phyloP scores from a whole-genome alignment of 2,113 vertebrate species.

The Daphoenositta chrysoptera region DNA sequence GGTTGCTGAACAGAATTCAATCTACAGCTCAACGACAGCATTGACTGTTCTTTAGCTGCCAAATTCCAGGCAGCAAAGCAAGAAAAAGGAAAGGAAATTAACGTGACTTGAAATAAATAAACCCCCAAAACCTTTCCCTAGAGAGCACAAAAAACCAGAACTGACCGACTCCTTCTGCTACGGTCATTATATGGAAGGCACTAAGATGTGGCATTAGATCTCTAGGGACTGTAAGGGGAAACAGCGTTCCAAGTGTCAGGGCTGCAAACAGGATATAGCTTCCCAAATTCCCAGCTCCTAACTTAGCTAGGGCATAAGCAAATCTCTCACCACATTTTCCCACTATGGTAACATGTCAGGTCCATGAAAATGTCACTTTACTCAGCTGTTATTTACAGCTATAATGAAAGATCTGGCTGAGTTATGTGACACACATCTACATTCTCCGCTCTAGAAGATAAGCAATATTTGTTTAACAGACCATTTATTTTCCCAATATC shows the following conservation, averaged over 20 bases:
- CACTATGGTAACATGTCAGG: conserved; percentile 19
- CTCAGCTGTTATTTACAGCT: conserved; percentile 59
- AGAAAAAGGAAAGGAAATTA: not conserved
- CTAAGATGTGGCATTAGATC: not conserved
- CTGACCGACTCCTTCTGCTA: not conserved
- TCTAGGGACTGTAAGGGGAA: not conserved
- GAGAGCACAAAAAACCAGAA: not conserved
- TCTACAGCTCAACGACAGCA: not conserved
- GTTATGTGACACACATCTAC: conserved; percentile 41
- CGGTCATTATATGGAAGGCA: not conserved
- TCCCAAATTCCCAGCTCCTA: conserved; percentile 33
- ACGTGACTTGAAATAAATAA: not conserved
- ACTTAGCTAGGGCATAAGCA: not conserved
- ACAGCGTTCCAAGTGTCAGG: not conserved
- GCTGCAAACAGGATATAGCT: not conserved
- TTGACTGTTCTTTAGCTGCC: not conserved
- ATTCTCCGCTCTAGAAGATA: conserved; percentile 5
- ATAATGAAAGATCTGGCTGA: conserved; percentile 49
- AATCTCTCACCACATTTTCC: conserved; percentile 54
- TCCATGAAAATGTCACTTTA: conserved; percentile 56
- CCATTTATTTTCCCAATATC: conserved; percentile 49
- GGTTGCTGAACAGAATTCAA: not conserved
- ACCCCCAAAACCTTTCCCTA: not conserved
- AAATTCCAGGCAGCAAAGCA: not conserved
- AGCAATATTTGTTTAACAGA: conserved; percentile 51